phyloP scores from a whole-genome alignment of 2,888 invertebrate species.

The Coronaproctus castanopsis region DNA sequence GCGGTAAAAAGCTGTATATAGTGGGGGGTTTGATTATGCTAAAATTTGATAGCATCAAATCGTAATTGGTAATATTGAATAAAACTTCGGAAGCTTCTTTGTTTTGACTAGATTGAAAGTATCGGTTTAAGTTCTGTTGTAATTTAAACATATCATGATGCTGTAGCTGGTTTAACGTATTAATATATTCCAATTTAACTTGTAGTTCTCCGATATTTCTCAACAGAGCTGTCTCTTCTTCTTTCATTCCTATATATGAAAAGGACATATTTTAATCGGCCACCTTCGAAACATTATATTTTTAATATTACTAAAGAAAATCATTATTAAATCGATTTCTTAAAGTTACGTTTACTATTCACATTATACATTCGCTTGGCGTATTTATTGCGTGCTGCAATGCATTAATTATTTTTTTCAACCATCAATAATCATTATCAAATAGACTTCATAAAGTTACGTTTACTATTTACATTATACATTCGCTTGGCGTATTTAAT shows the following conservation, averaged over 20 bases:
- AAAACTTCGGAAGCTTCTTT: background rate
- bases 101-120: background rate
- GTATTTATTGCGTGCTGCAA: no score
- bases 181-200: conserved; percentile 54
- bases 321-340: no score
- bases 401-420: no score
- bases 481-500: no score
- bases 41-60: conserved; percentile 30
- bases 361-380: no score
- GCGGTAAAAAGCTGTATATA: conserved; percentile 68
- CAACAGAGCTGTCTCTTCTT: conserved; percentile 31
- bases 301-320: no score
- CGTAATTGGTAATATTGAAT: conserved; percentile 24
- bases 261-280: no score
- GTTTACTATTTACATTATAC: no score
- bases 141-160: background rate
- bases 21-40: conserved; percentile 34
- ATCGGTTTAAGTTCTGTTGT: background rate
- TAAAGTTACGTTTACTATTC: no score
- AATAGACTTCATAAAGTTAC: no score
- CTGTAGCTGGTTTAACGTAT: conserved; percentile 23
- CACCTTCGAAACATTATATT: no score
- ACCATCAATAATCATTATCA: no score
- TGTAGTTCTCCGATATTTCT: conserved; percentile 54
- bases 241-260: background rate